phyloP scores from a whole-genome alignment of 92 coral and sea anemone genomes.

The Plumapathes pennacea region DNA sequence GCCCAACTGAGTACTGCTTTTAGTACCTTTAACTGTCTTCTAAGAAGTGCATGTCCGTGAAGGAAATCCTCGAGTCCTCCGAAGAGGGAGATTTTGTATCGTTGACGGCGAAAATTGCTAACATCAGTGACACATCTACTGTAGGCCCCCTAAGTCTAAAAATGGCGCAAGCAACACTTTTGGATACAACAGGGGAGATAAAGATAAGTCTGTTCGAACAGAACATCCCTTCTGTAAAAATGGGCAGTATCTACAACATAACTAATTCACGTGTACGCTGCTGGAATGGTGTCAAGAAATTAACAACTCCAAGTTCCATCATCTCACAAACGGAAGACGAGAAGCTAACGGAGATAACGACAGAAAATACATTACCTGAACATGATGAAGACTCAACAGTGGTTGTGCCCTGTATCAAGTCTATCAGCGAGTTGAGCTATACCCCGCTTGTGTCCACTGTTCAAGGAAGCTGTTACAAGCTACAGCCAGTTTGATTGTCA shows the following conservation, averaged over 20 bases:
- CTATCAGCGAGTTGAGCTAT: not conserved
- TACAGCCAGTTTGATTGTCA: conserved; percentile 1
- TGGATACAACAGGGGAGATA: conserved; percentile 25
- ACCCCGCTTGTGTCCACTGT: conserved; percentile 3
- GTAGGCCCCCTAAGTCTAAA: conserved; percentile 13
- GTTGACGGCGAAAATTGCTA: not conserved
- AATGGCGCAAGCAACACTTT: conserved; percentile 24
- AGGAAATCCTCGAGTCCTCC: conserved; percentile 13
- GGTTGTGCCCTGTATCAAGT: too few species aligned
- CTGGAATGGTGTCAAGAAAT: conserved; percentile 19
- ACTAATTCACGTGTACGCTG: conserved; percentile 12
- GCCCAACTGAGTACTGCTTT: conserved; percentile 16
- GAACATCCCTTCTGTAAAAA: conserved; percentile 12
- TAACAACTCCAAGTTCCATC: conserved; percentile 7
- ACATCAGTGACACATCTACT: conserved; percentile 8
- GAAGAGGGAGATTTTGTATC: conserved; percentile 14
- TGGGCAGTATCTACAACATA: conserved; percentile 16
- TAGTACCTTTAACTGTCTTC: conserved; percentile 12
- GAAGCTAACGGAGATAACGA: conserved; percentile 1
- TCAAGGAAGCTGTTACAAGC: conserved; percentile 6
- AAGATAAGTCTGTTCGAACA: conserved; percentile 18
- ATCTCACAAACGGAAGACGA: conserved; percentile 6
- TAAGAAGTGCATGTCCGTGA: not conserved
- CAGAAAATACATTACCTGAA: not conserved
- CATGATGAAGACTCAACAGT: too few species aligned